Evolutionary conservation across 30 jellyfish, hydroid and myxozoan genomes (phyloP).

Genomic region (Aurelia sp.): DNA sequence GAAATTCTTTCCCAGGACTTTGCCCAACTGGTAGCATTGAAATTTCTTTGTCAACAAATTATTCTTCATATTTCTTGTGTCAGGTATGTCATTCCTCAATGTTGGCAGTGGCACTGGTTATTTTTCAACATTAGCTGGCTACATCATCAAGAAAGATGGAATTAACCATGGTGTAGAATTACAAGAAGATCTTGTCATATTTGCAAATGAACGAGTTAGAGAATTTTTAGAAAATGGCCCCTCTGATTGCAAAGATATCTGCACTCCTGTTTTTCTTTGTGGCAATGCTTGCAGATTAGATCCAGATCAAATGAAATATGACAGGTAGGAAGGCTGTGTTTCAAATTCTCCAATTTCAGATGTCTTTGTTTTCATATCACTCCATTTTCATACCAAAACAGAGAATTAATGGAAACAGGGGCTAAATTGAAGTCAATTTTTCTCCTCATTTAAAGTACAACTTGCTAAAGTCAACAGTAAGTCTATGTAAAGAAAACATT

Average conservation of each 20-base stretch:
- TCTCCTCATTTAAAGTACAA: no score
- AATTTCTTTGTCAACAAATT: no score
- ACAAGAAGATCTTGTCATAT: constrained; percentile 83
- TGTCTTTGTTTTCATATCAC: no score
- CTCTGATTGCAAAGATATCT: constrained; percentile 73
- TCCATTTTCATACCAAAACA: no score
- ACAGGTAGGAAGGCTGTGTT: constrained; percentile 73
- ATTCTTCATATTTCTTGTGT: not conserved
- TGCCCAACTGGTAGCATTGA: no score
- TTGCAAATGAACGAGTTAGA: constrained; percentile 78
- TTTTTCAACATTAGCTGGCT: constrained; percentile 93
- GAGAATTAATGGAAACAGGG: no score
- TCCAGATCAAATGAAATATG: constrained; percentile 94
- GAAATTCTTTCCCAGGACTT: no score
- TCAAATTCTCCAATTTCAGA: no score
- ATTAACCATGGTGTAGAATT: constrained; percentile 94
- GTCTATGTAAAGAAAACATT: no score
- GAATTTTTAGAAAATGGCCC: constrained; percentile 79
- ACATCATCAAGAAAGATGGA: constrained; percentile 82
- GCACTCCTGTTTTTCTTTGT: constrained; percentile 84
- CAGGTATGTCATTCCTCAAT: constrained; percentile 96
- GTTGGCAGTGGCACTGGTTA: constrained; percentile 99
- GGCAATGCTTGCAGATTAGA: constrained; percentile 95
- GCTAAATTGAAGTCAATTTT: no score
- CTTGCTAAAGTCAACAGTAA: no score